These are phyloP conservation scores for Theretra japonica DNA, from an alignment of 2,888 invertebrate genomes.

Conservation along the genomic window DNA sequence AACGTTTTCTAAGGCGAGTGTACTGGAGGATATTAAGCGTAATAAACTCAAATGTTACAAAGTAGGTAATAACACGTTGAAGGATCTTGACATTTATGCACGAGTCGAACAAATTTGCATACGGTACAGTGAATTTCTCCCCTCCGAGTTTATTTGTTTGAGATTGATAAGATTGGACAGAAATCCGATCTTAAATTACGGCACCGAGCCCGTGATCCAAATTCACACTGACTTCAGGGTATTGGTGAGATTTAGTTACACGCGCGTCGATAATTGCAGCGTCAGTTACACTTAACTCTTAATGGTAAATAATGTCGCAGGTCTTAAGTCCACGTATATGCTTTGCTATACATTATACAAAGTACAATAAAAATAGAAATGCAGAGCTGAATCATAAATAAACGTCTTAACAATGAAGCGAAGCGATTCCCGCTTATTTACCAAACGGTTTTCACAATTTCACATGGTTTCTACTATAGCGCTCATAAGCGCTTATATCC, in stretches of 20 bases:
- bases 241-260: background rate
- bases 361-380: background rate
- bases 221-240: background rate
- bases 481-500: background rate
- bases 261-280: background rate
- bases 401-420: background rate
- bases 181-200: background rate
- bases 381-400: background rate
- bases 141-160: background rate
- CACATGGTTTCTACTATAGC: background rate
- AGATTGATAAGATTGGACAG: constrained; percentile 9
- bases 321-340: too few species aligned
- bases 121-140: background rate
- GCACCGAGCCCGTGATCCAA: background rate
- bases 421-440: background rate
- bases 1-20: constrained; percentile 16
- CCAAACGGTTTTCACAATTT: background rate
- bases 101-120: constrained; percentile 1
- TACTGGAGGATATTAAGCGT: constrained; percentile 17
- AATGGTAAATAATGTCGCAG: background rate
- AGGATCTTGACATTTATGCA: constrained; percentile 10
- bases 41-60: constrained; percentile 22
- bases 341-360: too few species aligned
- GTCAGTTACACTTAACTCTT: background rate
- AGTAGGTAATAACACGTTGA: constrained; percentile 15